These are phyloP conservation scores for Capitulum mitella DNA, from an alignment of 2,888 invertebrate species.

Conservation along the genomic window DNA sequence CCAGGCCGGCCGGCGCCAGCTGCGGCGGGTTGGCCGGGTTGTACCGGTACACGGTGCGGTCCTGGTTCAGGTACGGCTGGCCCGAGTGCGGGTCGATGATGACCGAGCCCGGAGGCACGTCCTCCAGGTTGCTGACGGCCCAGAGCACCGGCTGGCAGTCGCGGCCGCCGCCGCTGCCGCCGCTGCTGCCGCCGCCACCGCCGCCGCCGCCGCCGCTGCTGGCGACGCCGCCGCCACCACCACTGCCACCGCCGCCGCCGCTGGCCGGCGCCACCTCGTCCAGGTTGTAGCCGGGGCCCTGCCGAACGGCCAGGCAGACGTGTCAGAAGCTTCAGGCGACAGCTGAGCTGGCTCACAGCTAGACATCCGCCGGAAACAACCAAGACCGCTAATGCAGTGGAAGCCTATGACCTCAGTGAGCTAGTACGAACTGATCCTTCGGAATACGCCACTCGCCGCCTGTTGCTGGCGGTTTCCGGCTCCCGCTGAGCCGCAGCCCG, in stretches of 20 bases:
- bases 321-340: no score
- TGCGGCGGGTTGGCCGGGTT: constrained; percentile 50
- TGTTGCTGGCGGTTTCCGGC: no score
- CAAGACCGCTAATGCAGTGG: no score
- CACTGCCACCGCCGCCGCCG: not conserved
- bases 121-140: constrained; percentile 78
- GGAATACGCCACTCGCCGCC: no score
- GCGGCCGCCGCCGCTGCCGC: constrained; percentile 26
- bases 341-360: not conserved
- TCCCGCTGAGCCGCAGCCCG: no score
- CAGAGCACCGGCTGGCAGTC: constrained; percentile 56
- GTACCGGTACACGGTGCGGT: constrained; percentile 68
- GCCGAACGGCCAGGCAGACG: no score
- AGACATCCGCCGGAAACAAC: no score
- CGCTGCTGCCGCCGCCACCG: not conserved
- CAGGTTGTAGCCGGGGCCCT: not conserved
- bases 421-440: no score
- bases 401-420: no score
- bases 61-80: constrained; percentile 64
- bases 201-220: not conserved
- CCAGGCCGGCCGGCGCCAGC: constrained; percentile 6
- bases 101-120: constrained; percentile 77
- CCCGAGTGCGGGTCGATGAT: constrained; percentile 80
- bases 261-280: not conserved
- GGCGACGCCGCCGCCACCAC: not conserved